These are phyloP conservation scores for Drosophila meridiana DNA, from an alignment of 2,888 invertebrate genomes.

Conservation along the genomic window DNA sequence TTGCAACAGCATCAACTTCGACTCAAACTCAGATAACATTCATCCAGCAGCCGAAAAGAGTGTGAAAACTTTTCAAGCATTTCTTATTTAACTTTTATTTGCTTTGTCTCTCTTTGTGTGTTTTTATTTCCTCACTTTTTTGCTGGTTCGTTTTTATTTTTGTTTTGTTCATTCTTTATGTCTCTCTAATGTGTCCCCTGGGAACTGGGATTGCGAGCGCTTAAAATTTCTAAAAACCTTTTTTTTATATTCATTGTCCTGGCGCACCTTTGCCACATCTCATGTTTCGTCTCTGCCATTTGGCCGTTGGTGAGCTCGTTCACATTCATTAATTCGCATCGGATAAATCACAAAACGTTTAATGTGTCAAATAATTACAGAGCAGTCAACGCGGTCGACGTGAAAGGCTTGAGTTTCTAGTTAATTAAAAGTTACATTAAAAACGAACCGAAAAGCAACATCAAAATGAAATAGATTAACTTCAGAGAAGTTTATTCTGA, in stretches of 20 bases:
- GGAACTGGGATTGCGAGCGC: slow-evolving; percentile 17
- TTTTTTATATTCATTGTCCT: slow-evolving; percentile 37
- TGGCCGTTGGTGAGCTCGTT: slow-evolving; percentile 21
- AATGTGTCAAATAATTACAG: slow-evolving; percentile 69
- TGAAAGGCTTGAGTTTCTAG: slow-evolving; percentile 63
- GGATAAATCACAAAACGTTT: slow-evolving; percentile 73
- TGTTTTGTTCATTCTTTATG: slow-evolving; percentile 31
- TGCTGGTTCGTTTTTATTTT: slow-evolving; percentile 4
- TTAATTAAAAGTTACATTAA: slow-evolving; percentile 69
- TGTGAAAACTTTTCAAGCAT: slow-evolving; percentile 48
- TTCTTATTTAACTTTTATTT: slow-evolving; percentile 59
- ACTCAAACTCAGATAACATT: slow-evolving; percentile 35
- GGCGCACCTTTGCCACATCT: slow-evolving; percentile 21
- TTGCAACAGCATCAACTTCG: slow-evolving; percentile 1
- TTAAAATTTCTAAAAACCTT: slow-evolving; percentile 42
- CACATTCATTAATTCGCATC: slow-evolving; percentile 58
- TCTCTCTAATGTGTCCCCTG: slow-evolving; percentile 61
- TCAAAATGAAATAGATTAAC: slow-evolving; percentile 23
- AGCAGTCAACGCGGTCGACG: not conserved
- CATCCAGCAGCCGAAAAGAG: slow-evolving; percentile 9
- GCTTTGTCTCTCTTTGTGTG: slow-evolving; percentile 23
- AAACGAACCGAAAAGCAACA: not conserved
- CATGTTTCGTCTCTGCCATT: slow-evolving; percentile 1
- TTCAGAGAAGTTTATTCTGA: not conserved
- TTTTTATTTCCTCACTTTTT: not conserved